Conservation (phyloP, 2,113 vertebrate genomes). For the Scartelaos histophorus region DNA sequence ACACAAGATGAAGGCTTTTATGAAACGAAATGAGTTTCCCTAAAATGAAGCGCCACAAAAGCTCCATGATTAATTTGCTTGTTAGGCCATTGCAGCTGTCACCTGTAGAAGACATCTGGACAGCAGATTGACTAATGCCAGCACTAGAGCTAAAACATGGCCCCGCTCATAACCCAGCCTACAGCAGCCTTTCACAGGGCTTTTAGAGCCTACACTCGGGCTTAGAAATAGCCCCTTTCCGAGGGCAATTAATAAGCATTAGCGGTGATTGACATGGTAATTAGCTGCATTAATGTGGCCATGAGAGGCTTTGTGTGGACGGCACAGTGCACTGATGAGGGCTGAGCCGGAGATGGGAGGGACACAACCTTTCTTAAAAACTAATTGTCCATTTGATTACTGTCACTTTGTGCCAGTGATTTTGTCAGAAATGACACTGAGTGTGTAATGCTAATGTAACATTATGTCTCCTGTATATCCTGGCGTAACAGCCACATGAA, state of each 20-base stretch:
- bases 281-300: slow-evolving; percentile 80
- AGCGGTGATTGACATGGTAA: slow-evolving; percentile 82
- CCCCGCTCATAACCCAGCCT: slow-evolving; percentile 63
- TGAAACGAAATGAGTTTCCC: slow-evolving; percentile 82
- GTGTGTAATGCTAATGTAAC: slow-evolving; percentile 4
- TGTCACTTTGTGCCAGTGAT: slow-evolving; percentile 59
- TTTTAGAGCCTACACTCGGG: slow-evolving; percentile 77
- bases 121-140: slow-evolving; percentile 84
- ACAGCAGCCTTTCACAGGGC: slow-evolving; percentile 74
- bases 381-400: slow-evolving; percentile 72
- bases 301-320: slow-evolving; percentile 76
- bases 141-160: slow-evolving; percentile 70
- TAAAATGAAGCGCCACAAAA: slow-evolving; percentile 82
- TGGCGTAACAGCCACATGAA: background rate
- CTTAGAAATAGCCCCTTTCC: slow-evolving; percentile 77
- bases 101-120: slow-evolving; percentile 86
- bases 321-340: slow-evolving; percentile 52
- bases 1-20: slow-evolving; percentile 82
- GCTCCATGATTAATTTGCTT: slow-evolving; percentile 84
- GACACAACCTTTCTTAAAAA: slow-evolving; percentile 69
- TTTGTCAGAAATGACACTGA: slow-evolving; percentile 54
- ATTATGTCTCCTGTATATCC: background rate
- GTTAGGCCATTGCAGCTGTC: slow-evolving; percentile 84
- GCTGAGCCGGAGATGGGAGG: slow-evolving; percentile 41
- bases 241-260: slow-evolving; percentile 82